Conservation (phyloP, 2,888 invertebrate species). For the Bombylius discolor region DNA sequence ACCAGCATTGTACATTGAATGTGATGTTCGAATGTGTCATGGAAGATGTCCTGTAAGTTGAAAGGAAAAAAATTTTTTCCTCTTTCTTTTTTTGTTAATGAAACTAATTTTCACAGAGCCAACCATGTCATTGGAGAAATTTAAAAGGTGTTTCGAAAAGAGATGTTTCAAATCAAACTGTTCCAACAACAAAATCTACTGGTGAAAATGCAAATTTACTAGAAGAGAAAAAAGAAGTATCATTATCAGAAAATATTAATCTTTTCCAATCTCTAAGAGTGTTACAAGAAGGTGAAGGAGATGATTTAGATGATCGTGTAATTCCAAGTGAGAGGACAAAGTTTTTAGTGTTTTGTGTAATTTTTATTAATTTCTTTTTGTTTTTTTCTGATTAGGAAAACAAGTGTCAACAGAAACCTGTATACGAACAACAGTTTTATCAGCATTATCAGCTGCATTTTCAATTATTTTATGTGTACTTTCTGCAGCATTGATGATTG, state of each 20-base stretch:
- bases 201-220: slow-evolving; percentile 25
- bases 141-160: slow-evolving; percentile 68
- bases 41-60: slow-evolving; percentile 78
- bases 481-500: slow-evolving; percentile 56
- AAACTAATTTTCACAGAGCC: slow-evolving; percentile 47
- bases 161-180: slow-evolving; percentile 43
- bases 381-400: slow-evolving; percentile 3
- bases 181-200: slow-evolving; percentile 27
- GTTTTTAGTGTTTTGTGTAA: background rate
- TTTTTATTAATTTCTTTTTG: background rate
- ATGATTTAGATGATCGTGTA: slow-evolving; percentile 39
- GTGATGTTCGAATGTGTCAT: slow-evolving; percentile 91
- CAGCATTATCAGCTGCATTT: slow-evolving; percentile 53
- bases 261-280: slow-evolving; percentile 81
- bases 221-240: slow-evolving; percentile 44
- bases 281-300: slow-evolving; percentile 70
- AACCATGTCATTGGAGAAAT: slow-evolving; percentile 87
- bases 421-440: slow-evolving; percentile 48
- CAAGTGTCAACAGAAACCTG: slow-evolving; percentile 47
- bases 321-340: background rate
- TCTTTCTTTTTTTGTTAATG: background rate
- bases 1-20: slow-evolving; percentile 86
- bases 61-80: background rate
- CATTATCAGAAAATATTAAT: slow-evolving; percentile 75
- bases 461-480: slow-evolving; percentile 59